A percentile compares a stretch with the other conserved stretches of the same genome.
phyloP scores from a whole-genome alignment of 2,888 invertebrate species.

The Yponomeuta plumbellus region DNA sequence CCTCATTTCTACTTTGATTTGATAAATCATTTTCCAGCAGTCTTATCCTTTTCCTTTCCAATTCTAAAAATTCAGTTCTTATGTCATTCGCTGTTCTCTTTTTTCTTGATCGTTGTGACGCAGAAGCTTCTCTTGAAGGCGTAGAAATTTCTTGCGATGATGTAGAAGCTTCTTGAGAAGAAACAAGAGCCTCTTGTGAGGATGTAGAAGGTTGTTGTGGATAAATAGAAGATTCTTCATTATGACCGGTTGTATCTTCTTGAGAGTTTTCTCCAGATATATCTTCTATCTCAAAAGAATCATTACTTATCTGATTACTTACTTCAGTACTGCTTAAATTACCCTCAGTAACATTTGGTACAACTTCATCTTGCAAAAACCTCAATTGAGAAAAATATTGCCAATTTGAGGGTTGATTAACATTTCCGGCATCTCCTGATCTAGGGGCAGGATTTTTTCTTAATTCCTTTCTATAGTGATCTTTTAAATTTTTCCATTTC shows the following conservation, averaged over 20 bases:
- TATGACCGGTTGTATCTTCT: slow-evolving; percentile 18
- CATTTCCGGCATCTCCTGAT: slow-evolving; percentile 28
- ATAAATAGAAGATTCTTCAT: slow-evolving; percentile 22
- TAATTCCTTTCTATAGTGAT: slow-evolving; percentile 27
- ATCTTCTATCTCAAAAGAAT: slow-evolving; percentile 21
- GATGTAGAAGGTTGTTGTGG: slow-evolving; percentile 28
- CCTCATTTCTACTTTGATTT: slow-evolving; percentile 27
- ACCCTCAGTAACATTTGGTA: slow-evolving; percentile 25
- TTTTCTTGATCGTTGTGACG: slow-evolving; percentile 27
- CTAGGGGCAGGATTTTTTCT: slow-evolving; percentile 24
- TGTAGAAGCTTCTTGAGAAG: no score
- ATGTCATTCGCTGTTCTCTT: slow-evolving; percentile 31
- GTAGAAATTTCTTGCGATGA: no score
- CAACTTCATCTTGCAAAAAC: slow-evolving; percentile 28
- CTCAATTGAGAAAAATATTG: slow-evolving; percentile 28
- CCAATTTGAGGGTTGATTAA: slow-evolving; percentile 26
- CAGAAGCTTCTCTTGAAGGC: no score
- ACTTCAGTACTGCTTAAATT: slow-evolving; percentile 17
- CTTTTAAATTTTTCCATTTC: no score
- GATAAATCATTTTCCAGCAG: slow-evolving; percentile 32
- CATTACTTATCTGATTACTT: no score
- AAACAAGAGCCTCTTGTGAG: slow-evolving; percentile 22
- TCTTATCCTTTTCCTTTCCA: slow-evolving; percentile 31
- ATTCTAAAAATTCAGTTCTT: slow-evolving; percentile 31
- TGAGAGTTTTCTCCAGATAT: slow-evolving; percentile 25